Evolutionary conservation across 1,140 invertebrate species (phyloP), one percentile per base, ranked within the genome.

Genomic region (Ladona fulva): DNA sequence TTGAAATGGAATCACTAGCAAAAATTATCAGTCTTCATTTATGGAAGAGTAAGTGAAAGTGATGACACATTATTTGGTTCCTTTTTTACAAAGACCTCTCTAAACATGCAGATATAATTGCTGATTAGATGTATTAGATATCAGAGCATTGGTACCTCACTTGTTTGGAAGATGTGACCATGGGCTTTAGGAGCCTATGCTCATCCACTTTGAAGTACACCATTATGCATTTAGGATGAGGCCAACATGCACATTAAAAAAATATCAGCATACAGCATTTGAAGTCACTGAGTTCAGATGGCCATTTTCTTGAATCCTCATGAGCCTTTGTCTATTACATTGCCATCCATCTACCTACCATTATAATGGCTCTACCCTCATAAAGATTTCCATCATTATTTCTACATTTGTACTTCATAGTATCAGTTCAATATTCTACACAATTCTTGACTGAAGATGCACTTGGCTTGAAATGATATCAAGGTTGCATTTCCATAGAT

Each of bases 21-120:
- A 66, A 19, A 19, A 66, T 66, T 66, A 19, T 66, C 52, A 66
- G 52, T 66, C 52, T 66, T 66, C 52, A 66, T 66, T 66, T 66
- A 66, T 66, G 52, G 52, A 66, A 66, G 52, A 66, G 52, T 66
- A 66, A 66, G 52, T 6, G 52, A 66, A 66, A 66, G 52, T 66
- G 52, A 66, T 66, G 52, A 66, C n/a, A 22, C 52, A 66, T 66
- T 66, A 66, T 66, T 66, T 66, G 52, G 52, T 66, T 66, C 52
- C 52, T 66, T 66, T 19, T 37, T 66, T 66, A 22, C n/a, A 66
- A 66, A 66, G 14, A 22, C 52, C 52, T 66, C 52, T 19, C 16
- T 19, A 22, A 66, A 66, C 52, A 66, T 19, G 16, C 14, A 19
- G 52, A 66, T 66, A 12, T 66, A 19, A 66, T 66, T 66, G 52